A percentile compares a stretch with the other conserved stretches of the same genome.
phyloP scores from a whole-genome alignment of 1,140 invertebrate genomes.

The Drosophila santomea region DNA sequence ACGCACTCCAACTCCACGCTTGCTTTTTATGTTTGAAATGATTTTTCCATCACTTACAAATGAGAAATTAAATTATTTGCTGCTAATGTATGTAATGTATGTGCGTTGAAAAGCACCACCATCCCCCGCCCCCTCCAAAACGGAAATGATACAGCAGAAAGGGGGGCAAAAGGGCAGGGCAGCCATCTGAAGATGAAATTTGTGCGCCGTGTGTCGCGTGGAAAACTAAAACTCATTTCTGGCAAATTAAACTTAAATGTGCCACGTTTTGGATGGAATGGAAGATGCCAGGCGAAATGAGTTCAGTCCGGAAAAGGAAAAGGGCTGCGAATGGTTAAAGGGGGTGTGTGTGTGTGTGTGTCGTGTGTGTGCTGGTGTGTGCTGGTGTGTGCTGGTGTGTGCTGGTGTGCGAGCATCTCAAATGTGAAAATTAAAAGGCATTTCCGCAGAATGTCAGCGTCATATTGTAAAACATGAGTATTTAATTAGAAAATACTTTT shows the following conservation, averaged over 20 bases:
- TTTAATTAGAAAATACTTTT: conserved; percentile 84
- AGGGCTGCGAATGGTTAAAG: conserved; percentile 10
- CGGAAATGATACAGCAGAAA: conserved; percentile 81
- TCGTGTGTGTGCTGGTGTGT: conserved; percentile 10
- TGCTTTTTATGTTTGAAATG: conserved; percentile 58
- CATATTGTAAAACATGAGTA: conserved; percentile 84
- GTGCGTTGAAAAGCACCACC: conserved; percentile 10
- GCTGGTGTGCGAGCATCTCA: conserved; percentile 57
- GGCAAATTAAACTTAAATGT: conserved; percentile 83
- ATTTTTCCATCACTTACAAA: conserved; percentile 63
- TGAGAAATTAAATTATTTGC: conserved; percentile 82
- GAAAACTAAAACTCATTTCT: conserved; percentile 83
- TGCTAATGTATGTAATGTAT: conserved; percentile 77
- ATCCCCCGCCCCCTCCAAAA: not conserved
- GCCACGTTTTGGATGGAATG: conserved; percentile 52
- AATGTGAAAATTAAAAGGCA: conserved; percentile 84
- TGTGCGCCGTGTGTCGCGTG: conserved; percentile 56
- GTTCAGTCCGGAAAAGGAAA: conserved; percentile 43
- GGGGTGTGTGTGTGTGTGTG: conserved; percentile 14
- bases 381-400: too few relatives aligned
- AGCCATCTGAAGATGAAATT: conserved; percentile 66
- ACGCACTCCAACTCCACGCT: conserved; percentile 5
- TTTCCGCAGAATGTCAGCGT: conserved; percentile 84
- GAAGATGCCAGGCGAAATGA: conserved; percentile 64
- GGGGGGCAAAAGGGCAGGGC: conserved; percentile 52